Evolutionary conservation across 2,113 vertebrate genomes (phyloP).

Genomic region (Symphodus melops): DNA sequence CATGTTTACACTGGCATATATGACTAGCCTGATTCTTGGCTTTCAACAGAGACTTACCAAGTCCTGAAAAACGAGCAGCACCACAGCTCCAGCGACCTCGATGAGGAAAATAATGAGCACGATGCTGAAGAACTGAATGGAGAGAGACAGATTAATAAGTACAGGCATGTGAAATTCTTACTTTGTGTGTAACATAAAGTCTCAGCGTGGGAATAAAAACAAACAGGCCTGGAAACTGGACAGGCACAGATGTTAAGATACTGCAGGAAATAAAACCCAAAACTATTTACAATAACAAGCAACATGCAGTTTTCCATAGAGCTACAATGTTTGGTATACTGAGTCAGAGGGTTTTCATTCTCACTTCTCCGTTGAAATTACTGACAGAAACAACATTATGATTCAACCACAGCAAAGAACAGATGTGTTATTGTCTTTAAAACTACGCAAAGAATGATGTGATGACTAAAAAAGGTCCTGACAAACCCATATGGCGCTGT

Average conservation of each 20-base stretch:
- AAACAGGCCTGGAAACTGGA: background rate
- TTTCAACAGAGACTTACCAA: slow-evolving; percentile 73
- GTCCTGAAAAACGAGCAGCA: slow-evolving; percentile 77
- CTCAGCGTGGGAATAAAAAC: background rate
- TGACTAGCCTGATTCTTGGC: background rate
- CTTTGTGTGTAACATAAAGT: background rate
- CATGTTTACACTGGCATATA: background rate
- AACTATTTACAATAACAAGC: too few species aligned
- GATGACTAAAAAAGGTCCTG: too few species aligned
- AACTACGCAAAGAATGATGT: too few species aligned
- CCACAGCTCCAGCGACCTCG: slow-evolving; percentile 78
- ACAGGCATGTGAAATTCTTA: background rate
- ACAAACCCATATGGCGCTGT: too few species aligned
- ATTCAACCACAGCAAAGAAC: too few species aligned
- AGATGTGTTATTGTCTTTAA: too few species aligned
- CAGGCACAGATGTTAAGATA: background rate
- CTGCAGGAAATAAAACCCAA: too few species aligned
- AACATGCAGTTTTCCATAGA: too few species aligned
- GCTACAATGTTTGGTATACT: too few species aligned
- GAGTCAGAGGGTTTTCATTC: too few species aligned
- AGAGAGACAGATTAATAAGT: background rate
- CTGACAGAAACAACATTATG: too few species aligned
- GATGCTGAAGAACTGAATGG: slow-evolving; percentile 83
- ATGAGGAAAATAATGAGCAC: slow-evolving; percentile 83
- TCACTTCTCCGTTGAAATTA: too few species aligned